Base-by-base conservation (phyloP, 2,113 vertebrate genomes). In the Rutilus rutilus region DNA sequence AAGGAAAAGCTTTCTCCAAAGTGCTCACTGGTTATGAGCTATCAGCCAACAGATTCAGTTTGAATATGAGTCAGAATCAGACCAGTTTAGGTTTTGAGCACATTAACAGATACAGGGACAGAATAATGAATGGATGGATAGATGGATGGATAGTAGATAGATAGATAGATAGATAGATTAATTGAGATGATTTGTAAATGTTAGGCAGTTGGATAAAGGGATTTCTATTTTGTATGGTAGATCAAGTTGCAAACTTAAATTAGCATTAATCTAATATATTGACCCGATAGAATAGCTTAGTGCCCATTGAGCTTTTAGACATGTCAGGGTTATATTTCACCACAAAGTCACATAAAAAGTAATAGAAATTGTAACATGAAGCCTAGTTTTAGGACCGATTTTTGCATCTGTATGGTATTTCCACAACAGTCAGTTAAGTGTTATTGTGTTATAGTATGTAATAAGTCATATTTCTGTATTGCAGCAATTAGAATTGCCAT, bases 31-130 rank as follows among this genome's bases (percentile, higher is more conserved):
- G 57, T 83, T 84, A 14, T 36, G n/a, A 82, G 62, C 33, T 8
- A 23, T 39, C 12, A 69, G 71, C 67, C 73, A 78, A 88, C 78
- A 47, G 71, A 83, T 75, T 64, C 23, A 45, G 25, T 82, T 85
- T 52, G 2, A 12, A 74, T 54, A 9, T 33, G 23, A 67, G 25
- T 52, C 65, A 75, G 42, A 71, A 57, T 71, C 14, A 82, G 36
- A 23, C 62, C 27, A 65, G 39, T 27, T 50, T n/a, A 27, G 60
- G 78, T 30, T 81, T 47, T 30, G 60, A 47, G 78, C 11, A 64
- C 39, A 21, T 30, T 10, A 65, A 65, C 23, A 19, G 39, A 65
- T 62, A 45, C 21, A 79, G 23, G 5, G 23, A 81, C 57, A 17
- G n/a, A 81, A 47, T 19, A 2, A 80, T 64, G 42, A n/a, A 80